These are phyloP conservation scores for Dipodomys stephensi DNA, from an alignment of 2,113 vertebrate species.

Conservation along the genomic window DNA sequence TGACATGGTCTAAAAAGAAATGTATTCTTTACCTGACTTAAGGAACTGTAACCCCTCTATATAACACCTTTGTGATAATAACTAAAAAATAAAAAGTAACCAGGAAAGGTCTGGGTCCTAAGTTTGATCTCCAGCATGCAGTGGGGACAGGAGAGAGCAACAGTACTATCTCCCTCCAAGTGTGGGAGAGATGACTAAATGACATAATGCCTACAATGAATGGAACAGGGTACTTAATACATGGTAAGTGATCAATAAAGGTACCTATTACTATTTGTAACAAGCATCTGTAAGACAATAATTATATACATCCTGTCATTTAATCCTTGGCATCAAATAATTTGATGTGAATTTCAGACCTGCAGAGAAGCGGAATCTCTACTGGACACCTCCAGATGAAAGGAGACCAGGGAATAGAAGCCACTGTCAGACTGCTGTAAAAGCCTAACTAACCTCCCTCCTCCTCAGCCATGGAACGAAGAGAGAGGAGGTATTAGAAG, in stretches of 20 bases:
- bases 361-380: not conserved
- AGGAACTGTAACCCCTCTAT: too few relatives aligned
- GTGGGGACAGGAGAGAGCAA: not conserved
- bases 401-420: not conserved
- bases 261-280: not conserved
- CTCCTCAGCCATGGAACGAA: not conserved
- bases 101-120: too few relatives aligned
- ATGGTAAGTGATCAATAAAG: not conserved
- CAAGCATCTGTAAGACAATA: not conserved
- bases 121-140: too few relatives aligned
- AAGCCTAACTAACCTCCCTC: not conserved
- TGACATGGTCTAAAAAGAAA: too few relatives aligned
- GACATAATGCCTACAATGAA: not conserved
- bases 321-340: not conserved
- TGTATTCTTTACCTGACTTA: too few relatives aligned
- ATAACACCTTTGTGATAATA: too few relatives aligned
- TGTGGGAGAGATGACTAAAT: not conserved
- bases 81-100: too few relatives aligned
- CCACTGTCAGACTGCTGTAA: not conserved
- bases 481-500: not conserved
- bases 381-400: not conserved
- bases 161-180: not conserved
- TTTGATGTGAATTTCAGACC: conserved; percentile 7
- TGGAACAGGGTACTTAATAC: not conserved
- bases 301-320: not conserved